Evolutionary conservation across 2,888 invertebrate species (phyloP), one percentile per base, ranked within the genome.

Genomic region (Eretmocerus hayati): DNA sequence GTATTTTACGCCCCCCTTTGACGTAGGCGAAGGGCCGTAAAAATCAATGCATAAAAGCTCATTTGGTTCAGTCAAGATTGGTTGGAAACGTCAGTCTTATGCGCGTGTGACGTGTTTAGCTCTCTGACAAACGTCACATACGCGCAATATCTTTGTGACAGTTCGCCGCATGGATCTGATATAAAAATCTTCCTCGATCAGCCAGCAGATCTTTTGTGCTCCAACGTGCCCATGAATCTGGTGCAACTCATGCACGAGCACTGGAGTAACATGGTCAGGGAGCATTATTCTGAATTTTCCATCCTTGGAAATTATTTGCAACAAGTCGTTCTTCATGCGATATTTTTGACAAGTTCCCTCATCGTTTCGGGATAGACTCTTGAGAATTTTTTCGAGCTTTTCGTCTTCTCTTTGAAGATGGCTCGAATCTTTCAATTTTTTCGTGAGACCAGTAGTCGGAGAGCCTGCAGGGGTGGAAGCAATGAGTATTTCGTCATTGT

Each of bases 1-100:
- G n/a, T 44, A 48, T 23, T 43, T 48, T 5, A 45, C 33, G 5
- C 54, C 53, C 1, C 22, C 42, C 15, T 15, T 22, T 1, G 39
- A 33, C 0, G 37, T 36, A 0, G 55, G 57, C 1, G 55, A 15
- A 3, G 53, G 56, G 0, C 55, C 55, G 9, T 53, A 55, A 20
- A 39, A 55, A 16, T 53, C 55, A 2, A 53, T n/a, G 0, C 54
- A 54, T 1, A 52, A 4, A 1, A 57, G 15, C 1, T 56, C 48
- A 11, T 38, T 16, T 1, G 52, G 57, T 5, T 15, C 33, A 5
- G 5, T 33, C 33, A 8, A 15, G 11, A 33, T 15, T 26, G 52
- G 57, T 5, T 15, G n/a, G n/a, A n/a, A n/a, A 5, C 5, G n/a
- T 33, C 5, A 8, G 15, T 33, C n/a, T n/a, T 33, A n/a, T n/a